Percentiles rank a stretch among this genome's conserved stretches.
phyloP scores from a whole-genome alignment of 2,888 invertebrate genomes.

The Phymatocera aterrima region DNA sequence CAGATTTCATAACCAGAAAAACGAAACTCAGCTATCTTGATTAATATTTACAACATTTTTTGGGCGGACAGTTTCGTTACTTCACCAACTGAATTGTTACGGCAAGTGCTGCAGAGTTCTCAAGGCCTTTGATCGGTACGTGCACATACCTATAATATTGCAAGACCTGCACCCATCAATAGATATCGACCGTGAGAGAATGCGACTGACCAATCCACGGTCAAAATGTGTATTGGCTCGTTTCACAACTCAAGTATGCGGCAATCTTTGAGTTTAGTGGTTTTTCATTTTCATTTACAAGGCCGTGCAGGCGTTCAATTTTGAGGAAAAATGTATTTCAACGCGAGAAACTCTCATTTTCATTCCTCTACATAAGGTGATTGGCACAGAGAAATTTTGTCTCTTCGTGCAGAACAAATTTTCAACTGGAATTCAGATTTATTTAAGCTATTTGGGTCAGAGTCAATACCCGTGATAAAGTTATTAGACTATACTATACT shows the following conservation, averaged over 20 bases:
- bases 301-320: not conserved
- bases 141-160: slow-evolving; percentile 17
- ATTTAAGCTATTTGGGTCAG: slow-evolving; percentile 12
- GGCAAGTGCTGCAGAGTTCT: not conserved
- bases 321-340: not conserved
- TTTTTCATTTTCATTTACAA: not conserved
- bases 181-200: slow-evolving; percentile 3
- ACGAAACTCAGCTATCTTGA: not conserved
- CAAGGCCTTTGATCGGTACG: slow-evolving; percentile 20
- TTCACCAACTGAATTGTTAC: not conserved
- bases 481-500: not conserved
- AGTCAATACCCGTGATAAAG: slow-evolving; percentile 6
- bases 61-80: not conserved
- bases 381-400: not conserved
- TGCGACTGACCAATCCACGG: not conserved
- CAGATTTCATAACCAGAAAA: not conserved
- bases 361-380: not conserved
- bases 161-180: slow-evolving; percentile 19
- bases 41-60: not conserved
- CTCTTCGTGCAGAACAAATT: not conserved
- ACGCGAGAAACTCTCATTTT: not conserved
- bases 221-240: not conserved
- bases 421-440: not conserved
- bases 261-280: not conserved
- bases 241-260: not conserved